Evolutionary conservation across 2,797 vertebrate species (phyloP).

Genomic region (Dromococcyx pavoninus): DNA sequence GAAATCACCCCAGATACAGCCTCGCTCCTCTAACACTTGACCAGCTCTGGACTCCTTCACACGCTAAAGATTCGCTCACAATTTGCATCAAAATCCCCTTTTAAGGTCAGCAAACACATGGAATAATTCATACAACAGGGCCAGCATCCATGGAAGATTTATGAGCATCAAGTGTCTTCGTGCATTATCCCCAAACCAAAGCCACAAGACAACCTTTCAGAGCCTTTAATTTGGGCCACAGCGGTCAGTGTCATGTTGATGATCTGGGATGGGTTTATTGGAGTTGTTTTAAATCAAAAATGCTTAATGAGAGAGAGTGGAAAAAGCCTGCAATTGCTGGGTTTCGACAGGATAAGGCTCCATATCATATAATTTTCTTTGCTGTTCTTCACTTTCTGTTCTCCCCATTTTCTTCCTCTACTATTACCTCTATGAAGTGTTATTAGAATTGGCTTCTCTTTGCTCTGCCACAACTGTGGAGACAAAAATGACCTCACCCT

Average conservation of each 20-base stretch:
- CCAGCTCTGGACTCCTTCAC: background rate
- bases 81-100: slow-evolving; percentile 49
- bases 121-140: background rate
- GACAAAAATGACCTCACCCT: background rate
- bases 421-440: background rate
- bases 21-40: background rate
- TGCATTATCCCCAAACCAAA: background rate
- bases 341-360: background rate
- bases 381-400: background rate
- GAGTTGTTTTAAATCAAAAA: background rate
- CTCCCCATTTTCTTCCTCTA: background rate
- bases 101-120: slow-evolving; percentile 19
- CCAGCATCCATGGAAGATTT: background rate
- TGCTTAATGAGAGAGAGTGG: background rate
- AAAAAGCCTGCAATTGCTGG: background rate
- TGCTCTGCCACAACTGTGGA: background rate
- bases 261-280: background rate
- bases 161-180: background rate
- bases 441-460: background rate
- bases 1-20: background rate
- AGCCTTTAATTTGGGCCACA: background rate
- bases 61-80: background rate
- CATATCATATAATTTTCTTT: background rate
- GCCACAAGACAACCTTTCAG: background rate
- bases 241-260: background rate